Percentiles rank a stretch among this genome's conserved stretches.
These are phyloP conservation scores for Muricea muricata DNA, from an alignment of 92 coral and sea anemone species.

Conservation along the genomic window DNA sequence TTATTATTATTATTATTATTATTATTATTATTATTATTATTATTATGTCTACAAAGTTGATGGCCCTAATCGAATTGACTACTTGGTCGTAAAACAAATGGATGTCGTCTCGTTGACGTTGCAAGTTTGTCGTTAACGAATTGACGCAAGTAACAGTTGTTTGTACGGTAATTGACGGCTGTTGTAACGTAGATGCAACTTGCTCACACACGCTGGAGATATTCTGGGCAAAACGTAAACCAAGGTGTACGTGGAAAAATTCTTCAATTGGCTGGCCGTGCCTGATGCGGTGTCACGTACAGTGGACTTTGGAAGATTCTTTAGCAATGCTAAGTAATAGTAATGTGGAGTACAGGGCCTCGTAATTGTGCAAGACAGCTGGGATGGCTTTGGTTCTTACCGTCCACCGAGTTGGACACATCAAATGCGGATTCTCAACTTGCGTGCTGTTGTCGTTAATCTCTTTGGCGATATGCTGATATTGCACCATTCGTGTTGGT, in stretches of 20 bases:
- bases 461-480: background rate
- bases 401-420: no score
- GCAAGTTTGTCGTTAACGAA: no score
- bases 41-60: background rate
- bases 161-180: conserved; percentile 19
- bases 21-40: no score
- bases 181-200: conserved; percentile 9
- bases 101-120: no score
- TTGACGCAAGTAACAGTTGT: no score
- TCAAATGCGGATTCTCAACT: no score
- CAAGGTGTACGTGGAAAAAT: conserved; percentile 17
- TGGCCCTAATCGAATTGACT: background rate
- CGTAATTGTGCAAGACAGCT: conserved; percentile 3
- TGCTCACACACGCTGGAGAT: conserved; percentile 24
- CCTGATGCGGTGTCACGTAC: no score
- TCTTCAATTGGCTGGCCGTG: background rate
- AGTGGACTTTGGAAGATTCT: conserved; percentile 17
- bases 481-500: no score
- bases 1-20: no score
- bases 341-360: conserved; percentile 12
- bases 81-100: background rate
- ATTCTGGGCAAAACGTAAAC: conserved; percentile 29
- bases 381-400: no score
- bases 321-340: conserved; percentile 28
- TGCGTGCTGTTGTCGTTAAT: background rate